Evolutionary conservation across 1,140 invertebrate genomes (phyloP).

Genomic region (Planococcus citri): DNA sequence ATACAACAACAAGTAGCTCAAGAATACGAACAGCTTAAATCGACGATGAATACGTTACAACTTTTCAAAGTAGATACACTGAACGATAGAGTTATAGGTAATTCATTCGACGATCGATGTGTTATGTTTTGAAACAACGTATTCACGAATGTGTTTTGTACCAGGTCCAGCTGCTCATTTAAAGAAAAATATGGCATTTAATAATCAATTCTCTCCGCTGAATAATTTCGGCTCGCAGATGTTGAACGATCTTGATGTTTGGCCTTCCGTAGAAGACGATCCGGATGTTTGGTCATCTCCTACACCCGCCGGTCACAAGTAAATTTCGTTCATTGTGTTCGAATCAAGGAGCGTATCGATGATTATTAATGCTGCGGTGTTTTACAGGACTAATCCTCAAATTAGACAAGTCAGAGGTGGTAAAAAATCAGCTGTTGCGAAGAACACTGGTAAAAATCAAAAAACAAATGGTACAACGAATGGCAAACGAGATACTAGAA

Average conservation of each 20-base stretch:
- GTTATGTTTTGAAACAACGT: not conserved
- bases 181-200: constrained; percentile 1
- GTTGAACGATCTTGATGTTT: constrained; percentile 46
- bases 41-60: constrained; percentile 54
- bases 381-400: constrained; percentile 7
- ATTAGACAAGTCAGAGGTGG: not conserved
- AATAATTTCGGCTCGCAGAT: constrained; percentile 10
- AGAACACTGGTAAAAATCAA: constrained; percentile 22
- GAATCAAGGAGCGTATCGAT: not conserved
- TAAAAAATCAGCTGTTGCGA: not conserved
- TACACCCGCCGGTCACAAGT: constrained; percentile 64
- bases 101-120: not conserved
- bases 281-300: constrained; percentile 86
- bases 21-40: constrained; percentile 85
- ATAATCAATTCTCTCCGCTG: not conserved
- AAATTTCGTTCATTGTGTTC: not conserved
- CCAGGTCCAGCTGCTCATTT: not conserved
- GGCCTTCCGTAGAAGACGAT: constrained; percentile 58
- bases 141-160: not conserved
- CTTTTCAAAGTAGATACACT: constrained; percentile 47
- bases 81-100: constrained; percentile 37
- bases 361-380: not conserved
- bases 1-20: constrained; percentile 76
- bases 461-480: constrained; percentile 26
- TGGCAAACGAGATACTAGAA: constrained; percentile 35